Evolutionary conservation across 1,140 invertebrate genomes (phyloP).

Genomic region (Harpegnathos saltator): DNA sequence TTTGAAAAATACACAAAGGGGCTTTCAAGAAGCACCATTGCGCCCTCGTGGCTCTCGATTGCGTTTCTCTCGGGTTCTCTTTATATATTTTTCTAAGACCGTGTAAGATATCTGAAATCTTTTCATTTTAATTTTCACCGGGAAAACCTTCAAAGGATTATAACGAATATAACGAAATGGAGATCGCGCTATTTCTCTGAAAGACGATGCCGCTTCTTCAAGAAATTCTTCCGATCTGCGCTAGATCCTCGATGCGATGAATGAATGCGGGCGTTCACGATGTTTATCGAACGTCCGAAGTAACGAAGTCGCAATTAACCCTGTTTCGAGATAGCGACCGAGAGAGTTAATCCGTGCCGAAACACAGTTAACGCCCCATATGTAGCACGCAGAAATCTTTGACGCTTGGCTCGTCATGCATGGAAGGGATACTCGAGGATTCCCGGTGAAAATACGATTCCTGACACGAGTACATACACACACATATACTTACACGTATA

Average conservation of each 20-base stretch:
- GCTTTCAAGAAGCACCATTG: too few species aligned
- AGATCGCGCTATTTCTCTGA: neutral
- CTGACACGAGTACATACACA: neutral
- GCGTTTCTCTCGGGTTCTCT: too few species aligned
- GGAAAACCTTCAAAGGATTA: too few species aligned
- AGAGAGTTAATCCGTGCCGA: constrained; percentile 76
- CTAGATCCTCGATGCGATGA: neutral
- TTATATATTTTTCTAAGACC: too few species aligned
- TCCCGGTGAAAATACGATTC: constrained; percentile 71
- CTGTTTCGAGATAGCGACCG: neutral
- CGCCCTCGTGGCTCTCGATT: too few species aligned
- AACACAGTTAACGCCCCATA: constrained; percentile 83
- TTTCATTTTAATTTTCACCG: too few species aligned
- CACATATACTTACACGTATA: too few species aligned
- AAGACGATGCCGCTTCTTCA: neutral
- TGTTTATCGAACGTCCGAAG: constrained; percentile 12
- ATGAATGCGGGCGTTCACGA: neutral
- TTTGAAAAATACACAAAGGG: too few species aligned
- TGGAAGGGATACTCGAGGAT: constrained; percentile 63
- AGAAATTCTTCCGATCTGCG: neutral
- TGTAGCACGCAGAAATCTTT: constrained; percentile 83
- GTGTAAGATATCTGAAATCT: too few species aligned
- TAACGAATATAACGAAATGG: neutral
- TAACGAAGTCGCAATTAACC: constrained; percentile 43
- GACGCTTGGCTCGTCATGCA: constrained; percentile 81